A percentile compares a stretch with the other conserved stretches of the same genome.
These are phyloP conservation scores for Octonoba sinensis DNA, from an alignment of 2,888 invertebrate genomes.

Conservation along the genomic window DNA sequence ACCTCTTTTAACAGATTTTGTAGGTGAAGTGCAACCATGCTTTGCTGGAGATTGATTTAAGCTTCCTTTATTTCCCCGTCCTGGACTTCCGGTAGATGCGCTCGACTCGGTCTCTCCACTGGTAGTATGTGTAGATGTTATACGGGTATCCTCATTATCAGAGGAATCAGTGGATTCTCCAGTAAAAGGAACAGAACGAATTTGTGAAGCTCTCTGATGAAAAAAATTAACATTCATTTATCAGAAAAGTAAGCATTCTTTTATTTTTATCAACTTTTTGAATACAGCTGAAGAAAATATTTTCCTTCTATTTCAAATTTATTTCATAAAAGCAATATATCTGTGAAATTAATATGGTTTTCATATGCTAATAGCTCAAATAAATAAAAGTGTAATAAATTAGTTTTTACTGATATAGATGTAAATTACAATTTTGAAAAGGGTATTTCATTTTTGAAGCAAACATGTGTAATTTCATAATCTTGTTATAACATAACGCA, in stretches of 20 bases:
- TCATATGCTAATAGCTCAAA: too few relatives aligned
- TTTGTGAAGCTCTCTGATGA: slow-evolving; percentile 86
- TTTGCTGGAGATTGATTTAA: slow-evolving; percentile 65
- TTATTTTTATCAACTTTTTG: too few relatives aligned
- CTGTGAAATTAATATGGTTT: too few relatives aligned
- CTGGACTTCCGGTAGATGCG: slow-evolving; percentile 66
- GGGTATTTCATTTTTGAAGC: too few relatives aligned
- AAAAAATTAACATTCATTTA: background rate
- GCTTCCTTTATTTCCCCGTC: slow-evolving; percentile 50
- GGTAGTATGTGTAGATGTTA: slow-evolving; percentile 67
- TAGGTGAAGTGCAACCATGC: slow-evolving; percentile 66
- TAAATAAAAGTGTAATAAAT: too few relatives aligned
- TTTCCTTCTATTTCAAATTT: background rate
- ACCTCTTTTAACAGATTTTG: slow-evolving; percentile 69
- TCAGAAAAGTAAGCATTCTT: background rate
- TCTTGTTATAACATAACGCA: too few relatives aligned
- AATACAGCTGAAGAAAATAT: background rate
- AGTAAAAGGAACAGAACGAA: slow-evolving; percentile 94
- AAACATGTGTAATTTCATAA: too few relatives aligned
- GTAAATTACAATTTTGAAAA: too few relatives aligned
- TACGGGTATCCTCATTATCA: slow-evolving; percentile 77
- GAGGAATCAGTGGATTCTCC: slow-evolving; percentile 96
- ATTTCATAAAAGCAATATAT: too few relatives aligned
- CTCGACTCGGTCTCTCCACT: slow-evolving; percentile 67
- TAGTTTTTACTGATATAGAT: too few relatives aligned